phyloP scores from a whole-genome alignment of 2,888 invertebrate species.

The Andrena bucephala region DNA sequence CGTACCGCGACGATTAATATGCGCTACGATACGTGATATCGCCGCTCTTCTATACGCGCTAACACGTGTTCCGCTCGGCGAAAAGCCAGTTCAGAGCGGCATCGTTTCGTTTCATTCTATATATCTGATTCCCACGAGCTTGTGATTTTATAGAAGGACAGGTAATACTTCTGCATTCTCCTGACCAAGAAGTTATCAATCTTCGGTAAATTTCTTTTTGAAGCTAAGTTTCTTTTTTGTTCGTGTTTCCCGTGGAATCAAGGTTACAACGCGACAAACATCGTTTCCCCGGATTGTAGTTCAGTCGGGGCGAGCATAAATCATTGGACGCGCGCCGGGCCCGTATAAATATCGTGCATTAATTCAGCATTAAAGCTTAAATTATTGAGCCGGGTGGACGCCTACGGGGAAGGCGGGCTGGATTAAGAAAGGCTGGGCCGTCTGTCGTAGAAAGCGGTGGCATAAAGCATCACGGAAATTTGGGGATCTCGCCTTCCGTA shows the following conservation, averaged over 20 bases:
- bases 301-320: slow-evolving; percentile 49
- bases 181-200: not conserved
- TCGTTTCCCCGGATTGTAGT: slow-evolving; percentile 30
- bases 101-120: slow-evolving; percentile 40
- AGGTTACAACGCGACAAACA: slow-evolving; percentile 19
- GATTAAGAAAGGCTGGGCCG: slow-evolving; percentile 38
- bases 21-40: slow-evolving; percentile 69
- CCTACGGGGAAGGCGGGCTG: slow-evolving; percentile 49
- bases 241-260: not conserved
- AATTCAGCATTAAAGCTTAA: slow-evolving; percentile 81
- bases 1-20: slow-evolving; percentile 76
- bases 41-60: slow-evolving; percentile 42
- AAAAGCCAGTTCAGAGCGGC: slow-evolving; percentile 20
- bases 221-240: too few species aligned
- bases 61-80: slow-evolving; percentile 58
- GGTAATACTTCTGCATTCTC: not conserved
- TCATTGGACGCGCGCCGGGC: slow-evolving; percentile 48
- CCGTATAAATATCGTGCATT: slow-evolving; percentile 76
- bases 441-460: slow-evolving; percentile 64
- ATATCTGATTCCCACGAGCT: slow-evolving; percentile 26
- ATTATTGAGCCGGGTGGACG: slow-evolving; percentile 74
- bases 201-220: not conserved
- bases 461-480: slow-evolving; percentile 65
- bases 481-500: slow-evolving; percentile 35
- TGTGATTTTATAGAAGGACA: slow-evolving; percentile 23